Evolutionary conservation across 2,113 vertebrate genomes (phyloP).

Genomic region (Microcebus lehilahytsara): DNA sequence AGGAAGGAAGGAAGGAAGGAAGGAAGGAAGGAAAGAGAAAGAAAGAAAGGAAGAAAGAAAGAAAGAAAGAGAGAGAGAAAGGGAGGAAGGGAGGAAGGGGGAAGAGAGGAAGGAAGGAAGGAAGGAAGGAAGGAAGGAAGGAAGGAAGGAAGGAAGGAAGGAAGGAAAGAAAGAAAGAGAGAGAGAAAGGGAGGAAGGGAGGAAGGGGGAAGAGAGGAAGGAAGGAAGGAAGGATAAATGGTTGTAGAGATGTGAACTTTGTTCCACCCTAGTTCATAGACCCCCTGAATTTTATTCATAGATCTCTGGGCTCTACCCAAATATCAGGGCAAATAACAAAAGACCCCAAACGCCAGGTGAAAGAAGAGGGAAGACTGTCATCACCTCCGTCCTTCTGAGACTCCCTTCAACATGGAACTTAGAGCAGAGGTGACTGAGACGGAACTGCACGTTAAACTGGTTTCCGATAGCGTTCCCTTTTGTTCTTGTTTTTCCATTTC

Average conservation of each 20-base stretch:
- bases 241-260: background rate
- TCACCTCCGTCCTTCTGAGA: background rate
- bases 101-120: too few relatives aligned
- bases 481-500: background rate
- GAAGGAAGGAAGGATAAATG: too few relatives aligned
- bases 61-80: too few relatives aligned
- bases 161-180: too few relatives aligned
- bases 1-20: too few relatives aligned
- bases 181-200: too few relatives aligned
- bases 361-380: background rate
- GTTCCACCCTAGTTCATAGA: background rate
- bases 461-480: background rate
- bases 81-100: too few relatives aligned
- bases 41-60: too few relatives aligned
- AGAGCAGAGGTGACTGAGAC: background rate
- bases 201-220: too few relatives aligned
- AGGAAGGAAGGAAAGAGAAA: too few relatives aligned
- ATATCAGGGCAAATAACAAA: too few relatives aligned
- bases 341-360: background rate
- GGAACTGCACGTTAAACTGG: background rate
- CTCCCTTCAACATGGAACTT: background rate
- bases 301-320: background rate
- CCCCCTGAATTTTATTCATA: background rate
- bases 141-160: too few relatives aligned
- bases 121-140: fast-evolving